Evolutionary conservation across 2,113 vertebrate genomes (phyloP), one percentile per base, ranked within the genome.

Genomic region (Reinhardtius hippoglossoides): DNA sequence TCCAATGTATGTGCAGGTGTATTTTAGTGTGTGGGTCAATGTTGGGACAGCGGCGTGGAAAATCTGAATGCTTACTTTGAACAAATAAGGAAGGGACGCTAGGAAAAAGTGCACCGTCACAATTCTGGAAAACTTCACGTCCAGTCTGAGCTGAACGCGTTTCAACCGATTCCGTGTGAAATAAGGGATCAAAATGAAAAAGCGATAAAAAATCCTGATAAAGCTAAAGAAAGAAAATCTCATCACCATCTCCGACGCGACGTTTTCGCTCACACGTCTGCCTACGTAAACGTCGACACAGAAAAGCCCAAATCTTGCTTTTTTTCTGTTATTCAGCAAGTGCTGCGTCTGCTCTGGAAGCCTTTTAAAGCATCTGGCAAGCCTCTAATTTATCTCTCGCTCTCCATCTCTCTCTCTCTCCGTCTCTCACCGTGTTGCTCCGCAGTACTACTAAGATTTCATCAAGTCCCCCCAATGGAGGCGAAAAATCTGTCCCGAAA

Each of bases 291-390:
- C 52, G n/a, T 54, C 52, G 1, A 7, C 48, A 20, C 18, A 20
- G 5, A 31, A 46, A 35, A 68, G 31, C 54, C 66, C 61, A 4
- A 74, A 56, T 78, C 78, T 62, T 54, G 24, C 14, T 62, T 20
- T 1, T 48, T 50, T 59, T 46, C 24, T 58, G 61, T 40, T 69
- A 55, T 62, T 48, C 23, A 56, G 55, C 8, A 14, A 78, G 24
- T 54, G 50, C 63, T 63, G 37, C 6, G 13, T 52, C 37, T 56
- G 35, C 31, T 48, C 81, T 71, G 20, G 18, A 50, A 67, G 15
- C 20, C 62, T 65, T 64, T 56, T 1, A 23, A 80, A 76, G 46
- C 18, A 37, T 21, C 13, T 81, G 62, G 59, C 15, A 64, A 31
- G 55, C 48, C 10, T 71, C 56, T 57, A 27, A 16, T 61, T 59